phyloP scores from a whole-genome alignment of 2,888 invertebrate genomes.

The Trileptium ribeirensis region DNA sequence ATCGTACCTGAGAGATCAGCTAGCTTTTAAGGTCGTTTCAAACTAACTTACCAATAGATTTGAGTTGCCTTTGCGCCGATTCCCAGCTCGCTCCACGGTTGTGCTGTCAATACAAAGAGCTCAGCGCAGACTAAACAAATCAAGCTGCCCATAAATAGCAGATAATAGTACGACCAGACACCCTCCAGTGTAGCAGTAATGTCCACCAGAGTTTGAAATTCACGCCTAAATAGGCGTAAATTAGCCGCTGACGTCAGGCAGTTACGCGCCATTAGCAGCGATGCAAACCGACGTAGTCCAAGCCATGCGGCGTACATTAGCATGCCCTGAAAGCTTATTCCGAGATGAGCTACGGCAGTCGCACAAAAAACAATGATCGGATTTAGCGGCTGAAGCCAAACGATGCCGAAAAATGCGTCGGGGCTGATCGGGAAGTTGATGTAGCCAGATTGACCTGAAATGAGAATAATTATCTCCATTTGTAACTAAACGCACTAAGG shows the following conservation, averaged over 20 bases:
- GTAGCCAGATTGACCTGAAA: not conserved
- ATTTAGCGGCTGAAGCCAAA: not conserved
- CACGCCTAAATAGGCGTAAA: not conserved
- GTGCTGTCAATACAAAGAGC: not conserved
- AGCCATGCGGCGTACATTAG: not conserved
- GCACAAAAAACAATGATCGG: not conserved
- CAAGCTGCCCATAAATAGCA: not conserved
- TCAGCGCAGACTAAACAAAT: not conserved
- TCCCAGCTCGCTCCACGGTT: not conserved
- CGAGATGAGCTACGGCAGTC: not conserved
- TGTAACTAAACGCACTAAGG: too few relatives aligned
- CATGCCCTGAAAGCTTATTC: not conserved
- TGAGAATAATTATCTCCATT: too few relatives aligned
- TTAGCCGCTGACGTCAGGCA: not conserved
- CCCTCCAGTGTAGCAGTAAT: not conserved
- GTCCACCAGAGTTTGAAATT: not conserved
- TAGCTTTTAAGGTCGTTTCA: too few relatives aligned
- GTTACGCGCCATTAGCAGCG: not conserved
- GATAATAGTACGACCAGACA: not conserved
- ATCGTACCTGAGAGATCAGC: too few relatives aligned
- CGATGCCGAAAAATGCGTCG: not conserved
- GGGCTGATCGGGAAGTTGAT: not conserved
- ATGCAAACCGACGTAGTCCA: not conserved
- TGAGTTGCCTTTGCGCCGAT: not conserved
- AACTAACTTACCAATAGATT: not conserved